Conservation (phyloP, 2,888 invertebrate genomes). For the Mycalesis mineus region DNA sequence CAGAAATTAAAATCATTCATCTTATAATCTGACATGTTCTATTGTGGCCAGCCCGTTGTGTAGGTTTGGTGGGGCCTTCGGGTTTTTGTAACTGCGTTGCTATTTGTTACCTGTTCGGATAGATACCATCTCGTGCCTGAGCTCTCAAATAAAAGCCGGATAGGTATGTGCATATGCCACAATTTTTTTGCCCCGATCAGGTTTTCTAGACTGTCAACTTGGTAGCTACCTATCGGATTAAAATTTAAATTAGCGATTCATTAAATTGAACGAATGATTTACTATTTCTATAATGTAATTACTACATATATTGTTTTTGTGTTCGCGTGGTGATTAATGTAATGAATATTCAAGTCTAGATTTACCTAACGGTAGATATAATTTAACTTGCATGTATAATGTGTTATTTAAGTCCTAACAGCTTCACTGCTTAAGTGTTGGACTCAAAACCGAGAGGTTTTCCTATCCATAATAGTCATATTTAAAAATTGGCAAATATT, state of each 20-base stretch:
- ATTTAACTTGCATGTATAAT: neutral
- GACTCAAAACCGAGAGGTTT: no score
- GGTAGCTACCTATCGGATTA: slow-evolving; percentile 27
- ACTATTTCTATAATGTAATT: slow-evolving; percentile 1
- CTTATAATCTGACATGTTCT: slow-evolving; percentile 74
- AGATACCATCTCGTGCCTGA: slow-evolving; percentile 30
- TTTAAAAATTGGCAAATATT: no score
- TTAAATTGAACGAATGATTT: slow-evolving; percentile 22
- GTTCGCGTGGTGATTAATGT: slow-evolving; percentile 3
- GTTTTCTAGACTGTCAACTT: slow-evolving; percentile 30
- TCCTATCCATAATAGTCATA: no score
- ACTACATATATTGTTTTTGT: neutral
- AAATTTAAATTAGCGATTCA: slow-evolving; percentile 28
- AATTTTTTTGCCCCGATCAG: slow-evolving; percentile 26
- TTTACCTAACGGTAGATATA: neutral
- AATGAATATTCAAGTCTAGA: slow-evolving; percentile 6
- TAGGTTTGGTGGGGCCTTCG: slow-evolving; percentile 40
- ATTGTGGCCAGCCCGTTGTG: slow-evolving; percentile 55
- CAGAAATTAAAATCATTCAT: slow-evolving; percentile 70
- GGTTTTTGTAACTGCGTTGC: slow-evolving; percentile 32
- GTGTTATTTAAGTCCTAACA: no score
- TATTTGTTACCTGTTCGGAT: slow-evolving; percentile 35
- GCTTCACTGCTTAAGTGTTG: no score
- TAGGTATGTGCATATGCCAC: slow-evolving; percentile 25
- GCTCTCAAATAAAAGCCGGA: slow-evolving; percentile 17